Conservation (phyloP, 2,797 vertebrate genomes). For the Apogon talboti region DNA sequence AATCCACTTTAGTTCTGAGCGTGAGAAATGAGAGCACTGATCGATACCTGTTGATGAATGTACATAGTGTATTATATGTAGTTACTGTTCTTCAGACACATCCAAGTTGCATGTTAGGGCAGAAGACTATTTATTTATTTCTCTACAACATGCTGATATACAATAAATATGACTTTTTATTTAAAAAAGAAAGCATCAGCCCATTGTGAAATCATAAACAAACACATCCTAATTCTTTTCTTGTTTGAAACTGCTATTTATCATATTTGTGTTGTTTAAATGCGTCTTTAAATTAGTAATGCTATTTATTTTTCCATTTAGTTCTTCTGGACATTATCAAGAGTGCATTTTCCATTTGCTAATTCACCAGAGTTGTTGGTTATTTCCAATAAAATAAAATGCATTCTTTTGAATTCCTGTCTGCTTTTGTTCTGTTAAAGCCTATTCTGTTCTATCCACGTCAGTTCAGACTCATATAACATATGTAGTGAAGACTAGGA, state of each 20-base stretch:
- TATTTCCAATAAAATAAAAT: constrained; percentile 47
- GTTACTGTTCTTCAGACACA: constrained; percentile 31
- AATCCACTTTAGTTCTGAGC: background rate
- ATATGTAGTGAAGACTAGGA: no score
- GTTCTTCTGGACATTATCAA: constrained; percentile 12
- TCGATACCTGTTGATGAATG: constrained; percentile 13
- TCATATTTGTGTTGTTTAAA: constrained; percentile 37
- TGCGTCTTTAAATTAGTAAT: constrained; percentile 39
- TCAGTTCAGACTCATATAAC: no score
- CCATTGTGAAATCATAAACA: constrained; percentile 15
- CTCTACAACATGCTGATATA: constrained; percentile 16
- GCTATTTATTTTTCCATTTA: constrained; percentile 59
- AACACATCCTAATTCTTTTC: background rate
- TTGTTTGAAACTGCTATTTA: constrained; percentile 42
- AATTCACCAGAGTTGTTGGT: constrained; percentile 41
- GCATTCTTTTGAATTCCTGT: constrained; percentile 1
- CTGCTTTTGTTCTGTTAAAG: no score
- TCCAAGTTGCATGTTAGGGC: constrained; percentile 29
- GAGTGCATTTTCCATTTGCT: constrained; percentile 34
- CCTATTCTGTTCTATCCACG: no score
- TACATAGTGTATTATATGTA: constrained; percentile 27
- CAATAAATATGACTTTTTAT: constrained; percentile 33
- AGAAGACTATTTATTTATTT: constrained; percentile 46
- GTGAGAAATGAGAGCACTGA: constrained; percentile 1
- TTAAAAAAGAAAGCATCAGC: constrained; percentile 38